These are phyloP conservation scores for Oreotragus oreotragus DNA, from an alignment of 2,113 vertebrate species.

Conservation along the genomic window DNA sequence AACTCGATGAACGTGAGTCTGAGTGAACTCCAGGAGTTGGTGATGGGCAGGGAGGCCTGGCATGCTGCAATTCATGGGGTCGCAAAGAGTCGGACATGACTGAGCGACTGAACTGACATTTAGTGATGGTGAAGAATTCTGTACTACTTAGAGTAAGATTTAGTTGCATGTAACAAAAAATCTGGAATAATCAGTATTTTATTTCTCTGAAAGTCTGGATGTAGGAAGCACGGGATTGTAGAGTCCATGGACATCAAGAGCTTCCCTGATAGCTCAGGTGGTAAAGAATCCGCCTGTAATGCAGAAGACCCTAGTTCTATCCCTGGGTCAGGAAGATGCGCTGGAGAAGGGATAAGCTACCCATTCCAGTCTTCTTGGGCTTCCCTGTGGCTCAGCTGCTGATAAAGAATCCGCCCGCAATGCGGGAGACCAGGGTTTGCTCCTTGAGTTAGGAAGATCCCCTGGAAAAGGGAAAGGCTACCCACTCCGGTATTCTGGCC, in stretches of 20 bases:
- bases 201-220: neutral
- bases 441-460: neutral
- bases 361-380: neutral
- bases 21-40: too few species aligned
- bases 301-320: neutral
- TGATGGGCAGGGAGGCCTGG: too few species aligned
- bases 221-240: neutral
- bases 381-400: neutral
- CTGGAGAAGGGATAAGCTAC: neutral
- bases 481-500: neutral
- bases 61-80: too few species aligned
- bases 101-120: neutral
- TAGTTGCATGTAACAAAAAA: neutral
- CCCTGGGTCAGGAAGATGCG: accelerated
- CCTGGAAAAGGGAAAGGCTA: neutral
- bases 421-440: neutral
- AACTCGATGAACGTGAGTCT: too few species aligned
- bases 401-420: neutral
- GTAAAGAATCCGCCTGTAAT: neutral
- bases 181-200: neutral
- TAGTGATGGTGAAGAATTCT: neutral
- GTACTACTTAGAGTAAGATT: neutral
- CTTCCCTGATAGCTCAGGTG: neutral
- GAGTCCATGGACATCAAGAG: neutral
- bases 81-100: accelerated